Percentiles rank a stretch among this genome's conserved stretches.
Evolutionary conservation across 92 coral and sea anemone species (phyloP).

Genomic region (Phenganax stokvisi): DNA sequence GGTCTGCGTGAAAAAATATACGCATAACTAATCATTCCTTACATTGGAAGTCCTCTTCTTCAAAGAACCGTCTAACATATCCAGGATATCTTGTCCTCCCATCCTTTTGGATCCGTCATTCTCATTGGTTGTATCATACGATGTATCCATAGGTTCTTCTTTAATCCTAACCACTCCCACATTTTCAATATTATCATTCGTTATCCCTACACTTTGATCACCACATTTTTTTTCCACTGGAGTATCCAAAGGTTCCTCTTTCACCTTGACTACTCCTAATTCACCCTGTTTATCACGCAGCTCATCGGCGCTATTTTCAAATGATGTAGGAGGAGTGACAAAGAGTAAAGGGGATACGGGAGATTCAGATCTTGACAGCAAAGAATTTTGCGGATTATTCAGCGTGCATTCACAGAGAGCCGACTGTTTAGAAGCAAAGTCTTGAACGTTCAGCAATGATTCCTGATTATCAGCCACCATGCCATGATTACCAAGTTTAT

Average conservation of each 20-base stretch:
- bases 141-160: background rate
- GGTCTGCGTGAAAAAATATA: no score
- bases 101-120: background rate
- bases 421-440: background rate
- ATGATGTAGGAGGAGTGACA: constrained; percentile 15
- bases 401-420: background rate
- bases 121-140: background rate
- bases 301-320: background rate
- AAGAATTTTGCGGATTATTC: background rate
- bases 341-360: constrained; percentile 17
- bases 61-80: background rate
- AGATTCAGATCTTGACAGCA: background rate
- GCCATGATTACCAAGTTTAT: background rate
- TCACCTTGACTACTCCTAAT: background rate
- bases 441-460: background rate
- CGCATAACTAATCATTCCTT: no score
- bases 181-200: background rate
- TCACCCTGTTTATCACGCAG: background rate
- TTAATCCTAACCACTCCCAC: background rate
- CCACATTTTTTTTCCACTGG: background rate
- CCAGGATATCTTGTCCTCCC: background rate
- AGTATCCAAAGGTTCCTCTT: background rate
- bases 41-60: background rate
- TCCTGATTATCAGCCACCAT: background rate
- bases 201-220: background rate